phyloP scores from a whole-genome alignment of 2,113 vertebrate genomes.

The Protobothrops mucrosquamatus region DNA sequence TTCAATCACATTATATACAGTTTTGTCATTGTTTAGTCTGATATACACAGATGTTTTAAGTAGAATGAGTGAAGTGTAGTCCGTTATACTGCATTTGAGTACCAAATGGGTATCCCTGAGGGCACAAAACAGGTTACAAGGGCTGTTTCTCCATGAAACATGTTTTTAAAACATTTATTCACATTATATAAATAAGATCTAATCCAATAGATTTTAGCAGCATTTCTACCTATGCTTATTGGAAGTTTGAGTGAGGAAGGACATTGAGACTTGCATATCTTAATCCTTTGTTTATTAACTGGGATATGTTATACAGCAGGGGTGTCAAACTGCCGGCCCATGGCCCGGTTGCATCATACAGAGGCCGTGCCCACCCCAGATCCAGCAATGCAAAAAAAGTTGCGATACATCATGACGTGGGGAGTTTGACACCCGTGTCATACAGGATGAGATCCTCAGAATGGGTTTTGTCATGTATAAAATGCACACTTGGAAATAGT shows the following conservation, averaged over 20 bases:
- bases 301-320: conserved; percentile 37
- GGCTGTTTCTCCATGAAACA: conserved; percentile 43
- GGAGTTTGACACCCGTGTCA: too few relatives aligned
- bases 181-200: conserved; percentile 29
- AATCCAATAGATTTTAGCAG: conserved; percentile 39
- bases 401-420: too few relatives aligned
- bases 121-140: conserved; percentile 64
- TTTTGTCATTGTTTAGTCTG: conserved; percentile 59
- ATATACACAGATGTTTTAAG: conserved; percentile 56
- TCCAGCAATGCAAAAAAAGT: too few relatives aligned
- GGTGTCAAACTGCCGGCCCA: too few relatives aligned
- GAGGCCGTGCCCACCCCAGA: too few relatives aligned
- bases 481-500: conserved; percentile 7
- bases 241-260: conserved; percentile 38
- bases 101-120: conserved; percentile 64
- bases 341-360: too few relatives aligned
- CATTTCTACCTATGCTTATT: conserved; percentile 33
- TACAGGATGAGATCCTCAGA: conserved; percentile 44
- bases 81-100: conserved; percentile 51
- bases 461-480: conserved; percentile 39
- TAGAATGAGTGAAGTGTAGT: conserved; percentile 51
- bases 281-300: conserved; percentile 44
- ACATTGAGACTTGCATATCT: conserved; percentile 32
- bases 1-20: conserved; percentile 62
- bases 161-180: conserved; percentile 36